phyloP scores from a whole-genome alignment of 2,888 invertebrate species.

The Argyresthia albistria region DNA sequence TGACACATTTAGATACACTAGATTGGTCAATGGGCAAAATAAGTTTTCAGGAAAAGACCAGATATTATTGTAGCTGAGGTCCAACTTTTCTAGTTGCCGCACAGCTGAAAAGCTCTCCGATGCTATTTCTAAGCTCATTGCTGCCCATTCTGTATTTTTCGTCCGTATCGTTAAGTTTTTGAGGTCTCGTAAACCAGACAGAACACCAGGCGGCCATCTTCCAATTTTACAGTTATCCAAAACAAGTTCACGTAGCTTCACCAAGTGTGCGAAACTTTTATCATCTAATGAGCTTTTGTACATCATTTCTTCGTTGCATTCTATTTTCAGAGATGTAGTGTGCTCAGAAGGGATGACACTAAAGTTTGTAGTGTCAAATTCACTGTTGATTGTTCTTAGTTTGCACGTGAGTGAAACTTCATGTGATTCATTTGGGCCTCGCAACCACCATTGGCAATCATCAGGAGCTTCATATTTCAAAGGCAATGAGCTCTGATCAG shows the following conservation, averaged over 20 bases:
- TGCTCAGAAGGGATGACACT: slow-evolving; percentile 89
- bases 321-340: slow-evolving; percentile 83
- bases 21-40: slow-evolving; percentile 86
- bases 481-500: slow-evolving; percentile 62
- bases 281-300: slow-evolving; percentile 85
- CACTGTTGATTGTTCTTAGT: slow-evolving; percentile 88
- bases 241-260: slow-evolving; percentile 83
- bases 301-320: slow-evolving; percentile 86
- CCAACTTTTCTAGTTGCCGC: slow-evolving; percentile 85
- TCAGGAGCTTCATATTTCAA: slow-evolving; percentile 86
- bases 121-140: slow-evolving; percentile 87
- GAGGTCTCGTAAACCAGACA: slow-evolving; percentile 85
- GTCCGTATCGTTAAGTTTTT: slow-evolving; percentile 89
- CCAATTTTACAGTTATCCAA: slow-evolving; percentile 91
- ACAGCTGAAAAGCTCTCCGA: slow-evolving; percentile 83
- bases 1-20: slow-evolving; percentile 87
- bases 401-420: slow-evolving; percentile 86
- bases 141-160: slow-evolving; percentile 87
- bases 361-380: slow-evolving; percentile 90
- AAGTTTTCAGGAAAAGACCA: slow-evolving; percentile 90
- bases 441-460: slow-evolving; percentile 86
- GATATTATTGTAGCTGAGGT: slow-evolving; percentile 90
- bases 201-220: slow-evolving; percentile 84
- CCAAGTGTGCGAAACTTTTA: slow-evolving; percentile 84
- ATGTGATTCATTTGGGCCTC: slow-evolving; percentile 74